Base-by-base conservation (phyloP, 2,797 vertebrate species). In the Clamator glandarius region DNA sequence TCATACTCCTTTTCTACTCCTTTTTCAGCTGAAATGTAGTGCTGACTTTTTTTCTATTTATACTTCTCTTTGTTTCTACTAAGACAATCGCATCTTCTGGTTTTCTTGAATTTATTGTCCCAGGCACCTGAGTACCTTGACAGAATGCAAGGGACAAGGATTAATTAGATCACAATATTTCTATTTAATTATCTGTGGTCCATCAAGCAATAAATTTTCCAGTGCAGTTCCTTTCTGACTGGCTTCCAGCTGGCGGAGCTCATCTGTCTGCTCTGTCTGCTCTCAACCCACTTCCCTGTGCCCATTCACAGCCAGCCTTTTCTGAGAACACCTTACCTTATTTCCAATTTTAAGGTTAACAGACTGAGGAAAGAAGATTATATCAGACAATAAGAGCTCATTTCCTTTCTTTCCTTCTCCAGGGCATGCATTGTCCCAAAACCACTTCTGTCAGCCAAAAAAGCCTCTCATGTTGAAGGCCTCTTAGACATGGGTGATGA, bases 301-400 rank as follows among this genome's bases (percentile, higher is more conserved):
- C 77, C 64, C 61, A 87, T 83, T 85, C 82, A 54, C 74, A 77
- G 63, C 11, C 50, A 83, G 50, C 23, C 52, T 89, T n/a, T 26
- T 95, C 72, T 64, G 87, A 91, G 80, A n/a, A 28, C 64, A 68
- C 50, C 36, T 59, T 80, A 55, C n/a, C 48, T 89, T 85, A 52
- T 76, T 89, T 79, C 72, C 72, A 80, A 28, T 89, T 92, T 84
- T 92, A 87, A 91, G 64, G 75, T 92, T 92, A 95, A 90, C 78
- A 84, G 64, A 50, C 64, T 91, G 75, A 87, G 68, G 36, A 87
- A 87, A 87, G 70, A 69, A 75, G 75, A 89, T 92, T 63, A 63
- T 59, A 77, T 90, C 90, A 82, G 74, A 77, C 75, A 85, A 79
- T 46, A 57, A 91, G 44, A 87, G 64, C 41, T 58, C 68, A 42